Evolutionary conservation across 2,888 invertebrate species (phyloP).

Genomic region (Drosophila trichaetosa): DNA sequence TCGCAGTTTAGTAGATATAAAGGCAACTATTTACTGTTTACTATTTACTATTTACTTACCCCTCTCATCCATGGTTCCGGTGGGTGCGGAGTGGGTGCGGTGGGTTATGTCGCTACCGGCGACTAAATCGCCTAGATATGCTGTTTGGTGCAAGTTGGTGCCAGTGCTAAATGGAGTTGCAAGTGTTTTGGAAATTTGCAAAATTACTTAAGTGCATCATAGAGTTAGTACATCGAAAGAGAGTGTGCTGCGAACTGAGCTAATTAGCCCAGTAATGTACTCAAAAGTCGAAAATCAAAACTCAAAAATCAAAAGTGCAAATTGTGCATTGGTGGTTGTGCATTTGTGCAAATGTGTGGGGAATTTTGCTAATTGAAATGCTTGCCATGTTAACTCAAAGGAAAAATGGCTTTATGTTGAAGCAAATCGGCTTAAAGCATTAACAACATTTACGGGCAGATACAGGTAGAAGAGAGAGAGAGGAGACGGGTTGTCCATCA

Average conservation of each 20-base stretch:
- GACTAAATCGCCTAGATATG: conserved; percentile 77
- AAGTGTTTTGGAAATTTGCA: conserved; percentile 34
- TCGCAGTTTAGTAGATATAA: conserved; percentile 21
- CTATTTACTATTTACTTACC: conserved; percentile 70
- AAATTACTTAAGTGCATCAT: conserved; percentile 40
- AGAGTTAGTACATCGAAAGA: conserved; percentile 4
- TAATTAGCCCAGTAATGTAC: conserved; percentile 2
- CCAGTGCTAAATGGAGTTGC: conserved; percentile 76
- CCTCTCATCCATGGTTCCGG: conserved; percentile 78
- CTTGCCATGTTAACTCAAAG: conserved; percentile 40
- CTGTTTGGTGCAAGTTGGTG: conserved; percentile 81
- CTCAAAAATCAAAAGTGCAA: conserved; percentile 17
- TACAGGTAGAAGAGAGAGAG: neutral
- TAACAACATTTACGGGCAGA: conserved; percentile 28
- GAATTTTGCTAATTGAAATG: conserved; percentile 40
- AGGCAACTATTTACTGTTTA: neutral
- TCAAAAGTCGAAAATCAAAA: conserved; percentile 15
- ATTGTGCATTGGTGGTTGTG: conserved; percentile 16
- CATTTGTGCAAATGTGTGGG: conserved; percentile 28
- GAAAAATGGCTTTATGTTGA: conserved; percentile 51
- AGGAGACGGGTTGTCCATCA: neutral
- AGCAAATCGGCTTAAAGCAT: conserved; percentile 73
- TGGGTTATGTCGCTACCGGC: conserved; percentile 81
- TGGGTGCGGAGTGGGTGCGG: conserved; percentile 68
- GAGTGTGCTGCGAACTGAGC: neutral